These are phyloP conservation scores for Harlomillsia oculata DNA, from an alignment of 1,140 invertebrate species.

Conservation along the genomic window DNA sequence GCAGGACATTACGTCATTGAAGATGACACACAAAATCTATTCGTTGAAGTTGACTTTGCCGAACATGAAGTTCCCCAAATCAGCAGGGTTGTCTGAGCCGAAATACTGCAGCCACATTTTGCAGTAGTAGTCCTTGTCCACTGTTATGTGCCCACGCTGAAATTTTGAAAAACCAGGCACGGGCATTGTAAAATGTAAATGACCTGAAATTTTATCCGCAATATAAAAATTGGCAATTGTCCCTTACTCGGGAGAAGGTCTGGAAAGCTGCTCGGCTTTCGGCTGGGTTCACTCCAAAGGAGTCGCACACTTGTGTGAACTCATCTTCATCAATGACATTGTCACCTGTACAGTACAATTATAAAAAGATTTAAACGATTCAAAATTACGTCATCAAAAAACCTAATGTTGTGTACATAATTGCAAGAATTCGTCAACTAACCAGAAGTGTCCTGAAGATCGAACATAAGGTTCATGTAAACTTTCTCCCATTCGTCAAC, in stretches of 20 bases:
- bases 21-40: slow-evolving; percentile 2
- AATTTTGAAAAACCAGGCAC: background rate
- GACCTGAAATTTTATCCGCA: background rate
- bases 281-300: slow-evolving; percentile 58
- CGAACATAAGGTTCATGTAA: slow-evolving; percentile 79
- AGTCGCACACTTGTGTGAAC: slow-evolving; percentile 67
- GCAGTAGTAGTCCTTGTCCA: slow-evolving; percentile 38
- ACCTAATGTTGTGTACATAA: background rate
- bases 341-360: slow-evolving; percentile 47
- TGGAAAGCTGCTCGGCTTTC: slow-evolving; percentile 65
- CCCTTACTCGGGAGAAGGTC: slow-evolving; percentile 61
- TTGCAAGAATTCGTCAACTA: slow-evolving; percentile 1
- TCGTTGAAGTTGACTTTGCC: slow-evolving; percentile 57
- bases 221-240: background rate
- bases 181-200: background rate
- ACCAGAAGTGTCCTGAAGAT: slow-evolving; percentile 72
- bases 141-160: slow-evolving; percentile 17
- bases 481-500: slow-evolving; percentile 53
- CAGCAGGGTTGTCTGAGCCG: slow-evolving; percentile 60
- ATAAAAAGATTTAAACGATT: background rate
- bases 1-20: no score
- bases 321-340: slow-evolving; percentile 62
- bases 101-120: slow-evolving; percentile 73
- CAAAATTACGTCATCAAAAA: no score
- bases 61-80: slow-evolving; percentile 72